phyloP scores from a whole-genome alignment of 2,888 invertebrate species.

The Lacanobia oleracea region DNA sequence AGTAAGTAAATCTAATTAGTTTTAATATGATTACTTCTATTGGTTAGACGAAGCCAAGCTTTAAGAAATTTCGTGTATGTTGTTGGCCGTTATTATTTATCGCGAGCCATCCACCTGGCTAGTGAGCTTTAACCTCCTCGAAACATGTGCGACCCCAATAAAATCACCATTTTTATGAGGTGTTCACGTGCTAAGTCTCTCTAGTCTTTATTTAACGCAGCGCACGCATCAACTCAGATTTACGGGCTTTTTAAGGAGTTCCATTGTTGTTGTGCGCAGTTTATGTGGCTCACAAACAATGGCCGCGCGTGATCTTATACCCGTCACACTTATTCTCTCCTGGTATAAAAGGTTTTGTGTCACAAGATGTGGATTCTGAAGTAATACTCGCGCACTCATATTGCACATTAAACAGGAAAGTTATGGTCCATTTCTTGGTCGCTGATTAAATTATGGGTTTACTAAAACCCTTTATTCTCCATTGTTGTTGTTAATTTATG shows the following conservation, averaged over 20 bases:
- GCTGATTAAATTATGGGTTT: slow-evolving; percentile 30
- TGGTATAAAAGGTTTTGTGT: slow-evolving; percentile 48
- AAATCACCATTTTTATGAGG: slow-evolving; percentile 82
- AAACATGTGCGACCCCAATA: slow-evolving; percentile 75
- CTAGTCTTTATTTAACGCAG: slow-evolving; percentile 76
- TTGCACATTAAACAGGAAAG: slow-evolving; percentile 24
- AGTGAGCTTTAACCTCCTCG: slow-evolving; percentile 60
- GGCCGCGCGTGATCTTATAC: slow-evolving; percentile 61
- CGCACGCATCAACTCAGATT: slow-evolving; percentile 74
- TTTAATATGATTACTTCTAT: slow-evolving; percentile 10
- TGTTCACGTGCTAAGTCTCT: slow-evolving; percentile 75
- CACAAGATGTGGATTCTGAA: slow-evolving; percentile 14
- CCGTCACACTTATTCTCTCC: slow-evolving; percentile 52
- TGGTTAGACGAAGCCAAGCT: background rate
- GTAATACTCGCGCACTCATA: slow-evolving; percentile 18
- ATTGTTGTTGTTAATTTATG: slow-evolving; percentile 20
- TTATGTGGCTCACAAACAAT: slow-evolving; percentile 63
- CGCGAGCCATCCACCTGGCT: slow-evolving; percentile 46
- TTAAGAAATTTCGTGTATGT: slow-evolving; percentile 13
- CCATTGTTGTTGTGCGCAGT: slow-evolving; percentile 68
- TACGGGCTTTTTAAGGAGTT: slow-evolving; percentile 69
- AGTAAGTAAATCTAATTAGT: slow-evolving; percentile 14
- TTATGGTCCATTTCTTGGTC: slow-evolving; percentile 19
- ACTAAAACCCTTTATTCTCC: background rate
- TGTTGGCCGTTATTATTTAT: slow-evolving; percentile 34